Base-by-base conservation (phyloP, 2,113 vertebrate species). In the Macrotis lagotis region DNA sequence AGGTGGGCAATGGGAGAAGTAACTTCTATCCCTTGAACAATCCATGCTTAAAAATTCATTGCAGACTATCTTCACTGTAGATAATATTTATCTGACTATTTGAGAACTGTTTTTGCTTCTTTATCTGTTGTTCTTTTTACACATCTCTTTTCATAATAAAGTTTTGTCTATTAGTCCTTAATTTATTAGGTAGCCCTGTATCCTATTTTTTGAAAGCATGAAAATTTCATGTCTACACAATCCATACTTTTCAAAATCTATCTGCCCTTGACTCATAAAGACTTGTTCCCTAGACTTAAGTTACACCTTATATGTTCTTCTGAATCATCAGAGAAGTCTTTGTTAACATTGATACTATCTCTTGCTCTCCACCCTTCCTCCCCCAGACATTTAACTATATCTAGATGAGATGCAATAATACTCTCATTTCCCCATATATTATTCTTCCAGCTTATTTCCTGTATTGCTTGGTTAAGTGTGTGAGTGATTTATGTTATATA, bases 301-400 rank as follows among this genome's bases (percentile, higher is more conserved):
- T 83, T 19, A 66, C 90, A 48, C 94, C 51, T 88, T 83, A 1
- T 2, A 2, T 50, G 50, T 93, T 95, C 66, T 92, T 95, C 88
- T 94, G 90, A 94, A n/a, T 96, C 92, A 95, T 19, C 51, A 50
- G 91, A 90, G 66, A 90, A 83, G 37, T 93, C 66, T 93, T 91
- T 91, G 52, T 59, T 88, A 66, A 24, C 26, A 53, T 91, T 91
- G 93, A 83, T 48, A 91, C 4, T 3, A 0, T n/a, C 44, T 95
- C 47, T 91, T 89, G 10, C 93, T 94, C 25, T n/a, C 74, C 94
- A 12, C 90, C 91, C 66, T 95, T 95, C 91, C 83, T 74, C 52
- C 50, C 53, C 53, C 51, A 51, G 47, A 49, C 51, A 48, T 24
- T 28, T 91, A 94, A 48, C 66, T 66, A 31, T 93, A 25, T 91